Percentiles rank a stretch among this genome's conserved stretches.
These are phyloP conservation scores for Drosophila neutralis DNA, from an alignment of 2,888 invertebrate species.

Conservation along the genomic window DNA sequence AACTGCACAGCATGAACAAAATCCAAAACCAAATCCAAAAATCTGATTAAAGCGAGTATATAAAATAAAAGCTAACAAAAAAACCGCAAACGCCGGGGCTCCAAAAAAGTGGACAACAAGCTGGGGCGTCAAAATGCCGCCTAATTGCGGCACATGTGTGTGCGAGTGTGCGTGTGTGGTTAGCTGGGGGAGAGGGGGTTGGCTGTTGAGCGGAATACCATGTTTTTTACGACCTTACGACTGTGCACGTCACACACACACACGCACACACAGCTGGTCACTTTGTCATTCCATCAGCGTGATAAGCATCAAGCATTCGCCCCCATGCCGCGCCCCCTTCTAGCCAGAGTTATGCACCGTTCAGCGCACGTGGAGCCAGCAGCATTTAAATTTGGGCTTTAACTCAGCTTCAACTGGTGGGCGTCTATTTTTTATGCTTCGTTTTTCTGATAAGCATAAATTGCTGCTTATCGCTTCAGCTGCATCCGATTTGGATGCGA, in stretches of 20 bases:
- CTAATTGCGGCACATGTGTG: conserved; percentile 68
- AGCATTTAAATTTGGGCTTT: conserved; percentile 42
- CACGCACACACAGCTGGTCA: conserved; percentile 42
- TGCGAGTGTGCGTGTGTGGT: background rate
- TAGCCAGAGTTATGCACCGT: conserved; percentile 31
- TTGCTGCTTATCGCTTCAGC: conserved; percentile 62
- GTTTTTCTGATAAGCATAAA: conserved; percentile 64
- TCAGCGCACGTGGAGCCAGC: conserved; percentile 40
- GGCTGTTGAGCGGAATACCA: background rate
- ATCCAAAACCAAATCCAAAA: conserved; percentile 32
- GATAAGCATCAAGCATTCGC: conserved; percentile 60
- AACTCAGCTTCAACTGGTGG: conserved; percentile 46
- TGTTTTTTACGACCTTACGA: conserved; percentile 45
- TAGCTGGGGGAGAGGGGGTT: conserved; percentile 1
- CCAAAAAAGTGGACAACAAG: conserved; percentile 59
- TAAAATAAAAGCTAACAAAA: conserved; percentile 1
- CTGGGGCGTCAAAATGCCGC: conserved; percentile 73
- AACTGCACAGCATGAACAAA: conserved; percentile 79
- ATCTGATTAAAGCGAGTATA: conserved; percentile 18
- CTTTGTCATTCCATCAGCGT: conserved; percentile 73
- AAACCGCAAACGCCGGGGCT: conserved; percentile 38
- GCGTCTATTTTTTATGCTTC: conserved; percentile 27
- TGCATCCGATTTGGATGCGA: conserved; percentile 22
- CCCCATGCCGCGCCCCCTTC: conserved; percentile 36
- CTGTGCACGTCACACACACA: conserved; percentile 36